Evolutionary conservation across 1,140 invertebrate species (phyloP), one percentile per base, ranked within the genome.

Genomic region (Formica exsecta): DNA sequence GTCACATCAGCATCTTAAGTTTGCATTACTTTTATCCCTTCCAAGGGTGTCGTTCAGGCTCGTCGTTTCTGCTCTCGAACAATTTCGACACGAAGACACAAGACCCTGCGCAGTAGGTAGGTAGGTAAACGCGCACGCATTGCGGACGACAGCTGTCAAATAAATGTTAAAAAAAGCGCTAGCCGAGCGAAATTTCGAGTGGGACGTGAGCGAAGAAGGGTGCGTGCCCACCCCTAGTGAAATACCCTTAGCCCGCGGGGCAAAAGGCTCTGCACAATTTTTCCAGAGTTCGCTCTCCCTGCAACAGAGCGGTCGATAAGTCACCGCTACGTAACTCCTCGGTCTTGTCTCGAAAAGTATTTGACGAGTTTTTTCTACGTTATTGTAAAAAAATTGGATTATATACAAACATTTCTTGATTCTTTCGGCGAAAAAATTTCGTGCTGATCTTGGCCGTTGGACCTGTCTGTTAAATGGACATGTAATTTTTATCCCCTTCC

Each of bases 91-190:
- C 8, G 32, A 87, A 84, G 88, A 86, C 71, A 79, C 71, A 79
- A 44, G 41, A 87, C 70, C 77, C 51, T 80, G 88, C 64, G 61
- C 81, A 86, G 86, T 90, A 87, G 74, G 86, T 86, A 41, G 87
- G 86, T 90, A 87, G 74, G 89, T 86, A 90, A 91, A 88, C 92
- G 91, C 77, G 84, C 81, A 51, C 91, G 90, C 91, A 83, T 91
- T 95, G 94, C 92, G 93, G 92, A 90, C 94, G 94, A 95, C 94
- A 95, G 94, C 94, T 95, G 94, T 94, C 94, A 94, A 95, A 95
- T 95, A 94, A 95, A 95, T 93, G 94, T 94, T 95, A 85, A 92
- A 94, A 95, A 94, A 94, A 94, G 89, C 91, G 94, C 94, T 93
- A 94, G 92, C 90, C 91, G 91, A 95, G 94, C 94, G 91, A 95